Evolutionary conservation across 2,797 vertebrate species (phyloP).

Genomic region (Tauraco hartlaubi): DNA sequence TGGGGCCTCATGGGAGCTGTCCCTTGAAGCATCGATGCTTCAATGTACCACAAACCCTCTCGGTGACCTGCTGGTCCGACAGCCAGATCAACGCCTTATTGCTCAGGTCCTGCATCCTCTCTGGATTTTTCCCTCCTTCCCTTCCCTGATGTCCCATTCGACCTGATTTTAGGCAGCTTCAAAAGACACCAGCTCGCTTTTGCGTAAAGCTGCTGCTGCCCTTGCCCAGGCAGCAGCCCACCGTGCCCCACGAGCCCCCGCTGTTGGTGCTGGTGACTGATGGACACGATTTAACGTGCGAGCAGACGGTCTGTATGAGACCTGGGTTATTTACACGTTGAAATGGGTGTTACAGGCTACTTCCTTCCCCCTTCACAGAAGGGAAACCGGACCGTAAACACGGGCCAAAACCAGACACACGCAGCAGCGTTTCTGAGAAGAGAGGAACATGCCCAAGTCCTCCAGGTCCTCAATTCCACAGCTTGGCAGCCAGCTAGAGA

Average conservation of each 20-base stretch:
- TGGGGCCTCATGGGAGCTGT: background rate
- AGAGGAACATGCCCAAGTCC: background rate
- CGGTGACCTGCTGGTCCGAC: background rate
- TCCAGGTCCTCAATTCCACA: background rate
- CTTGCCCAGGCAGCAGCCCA: background rate
- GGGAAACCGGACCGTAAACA: background rate
- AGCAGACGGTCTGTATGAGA: slow-evolving; percentile 11
- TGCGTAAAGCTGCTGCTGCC: background rate
- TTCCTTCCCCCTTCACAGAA: slow-evolving; percentile 53
- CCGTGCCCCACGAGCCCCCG: background rate
- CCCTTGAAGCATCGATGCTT: background rate
- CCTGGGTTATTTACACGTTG: background rate
- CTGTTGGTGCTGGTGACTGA: background rate
- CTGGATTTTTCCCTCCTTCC: background rate
- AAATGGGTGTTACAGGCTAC: background rate
- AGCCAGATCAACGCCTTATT: background rate
- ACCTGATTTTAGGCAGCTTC: background rate
- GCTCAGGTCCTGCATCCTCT: background rate
- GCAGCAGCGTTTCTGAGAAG: background rate
- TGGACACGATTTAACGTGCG: background rate
- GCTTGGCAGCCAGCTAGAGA: background rate
- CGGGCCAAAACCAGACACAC: background rate
- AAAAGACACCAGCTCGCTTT: background rate
- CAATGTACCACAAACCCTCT: background rate
- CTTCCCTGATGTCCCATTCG: background rate